Evolutionary conservation across 2,113 vertebrate genomes (phyloP).

Genomic region (Bettongia penicillata): DNA sequence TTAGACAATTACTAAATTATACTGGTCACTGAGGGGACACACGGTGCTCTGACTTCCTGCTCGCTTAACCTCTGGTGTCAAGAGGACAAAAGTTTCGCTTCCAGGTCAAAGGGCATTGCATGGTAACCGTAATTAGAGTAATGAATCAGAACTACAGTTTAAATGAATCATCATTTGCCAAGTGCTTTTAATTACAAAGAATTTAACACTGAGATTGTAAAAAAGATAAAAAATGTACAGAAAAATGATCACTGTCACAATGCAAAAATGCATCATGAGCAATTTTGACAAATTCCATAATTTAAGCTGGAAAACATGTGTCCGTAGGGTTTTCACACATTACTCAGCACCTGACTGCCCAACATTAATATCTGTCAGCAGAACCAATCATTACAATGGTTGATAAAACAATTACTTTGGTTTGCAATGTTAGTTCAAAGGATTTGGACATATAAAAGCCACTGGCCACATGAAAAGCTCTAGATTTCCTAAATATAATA

Average conservation of each 20-base stretch:
- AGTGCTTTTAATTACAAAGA: slow-evolving; percentile 85
- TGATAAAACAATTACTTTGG: not conserved
- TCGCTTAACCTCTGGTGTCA: slow-evolving; percentile 93
- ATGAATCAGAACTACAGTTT: slow-evolving; percentile 86
- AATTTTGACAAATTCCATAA: not conserved
- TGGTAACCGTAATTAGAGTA: slow-evolving; percentile 90
- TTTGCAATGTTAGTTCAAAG: not conserved
- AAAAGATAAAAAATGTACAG: slow-evolving; percentile 38
- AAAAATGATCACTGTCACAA: slow-evolving; percentile 25
- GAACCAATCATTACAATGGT: not conserved
- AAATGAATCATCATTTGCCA: slow-evolving; percentile 79
- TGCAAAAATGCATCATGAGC: not conserved
- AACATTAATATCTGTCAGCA: not conserved
- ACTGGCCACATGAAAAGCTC: not conserved
- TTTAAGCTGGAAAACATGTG: not conserved
- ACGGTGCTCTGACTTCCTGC: slow-evolving; percentile 92
- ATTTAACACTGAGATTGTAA: slow-evolving; percentile 68
- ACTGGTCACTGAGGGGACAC: slow-evolving; percentile 85
- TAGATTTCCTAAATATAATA: not conserved
- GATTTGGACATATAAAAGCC: not conserved
- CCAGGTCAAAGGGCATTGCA: slow-evolving; percentile 93
- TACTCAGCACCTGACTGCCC: slow-evolving; percentile 45
- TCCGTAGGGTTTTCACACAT: slow-evolving; percentile 10
- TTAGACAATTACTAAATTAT: slow-evolving; percentile 95
- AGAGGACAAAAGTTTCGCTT: slow-evolving; percentile 89